These are phyloP conservation scores for Temnopleurus reevesii DNA, from an alignment of 53 echinoderm and acorn worm species.

Conservation along the genomic window DNA sequence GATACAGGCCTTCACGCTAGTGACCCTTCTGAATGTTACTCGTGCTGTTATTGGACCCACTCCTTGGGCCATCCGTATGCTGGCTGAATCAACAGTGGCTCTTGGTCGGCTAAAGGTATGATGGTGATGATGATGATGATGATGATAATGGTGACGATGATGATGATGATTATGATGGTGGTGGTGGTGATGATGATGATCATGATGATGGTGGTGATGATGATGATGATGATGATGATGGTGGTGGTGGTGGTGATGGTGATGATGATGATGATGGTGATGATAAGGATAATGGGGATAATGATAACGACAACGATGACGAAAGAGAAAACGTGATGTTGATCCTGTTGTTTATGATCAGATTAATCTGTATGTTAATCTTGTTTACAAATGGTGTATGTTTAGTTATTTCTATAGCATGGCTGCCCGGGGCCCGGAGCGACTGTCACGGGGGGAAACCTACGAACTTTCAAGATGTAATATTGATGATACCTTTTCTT, in stretches of 20 bases:
- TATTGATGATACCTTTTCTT: no score
- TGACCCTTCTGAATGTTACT: slow-evolving; percentile 66
- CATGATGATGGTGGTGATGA: background rate
- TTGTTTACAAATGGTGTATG: no score
- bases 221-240: background rate
- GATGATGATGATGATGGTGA: background rate
- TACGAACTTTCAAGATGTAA: no score
- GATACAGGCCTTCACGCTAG: slow-evolving; percentile 73
- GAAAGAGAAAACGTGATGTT: background rate
- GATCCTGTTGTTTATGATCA: no score
- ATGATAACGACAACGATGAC: background rate
- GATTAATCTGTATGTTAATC: no score
- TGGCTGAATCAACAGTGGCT: slow-evolving; percentile 70
- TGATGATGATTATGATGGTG: background rate
- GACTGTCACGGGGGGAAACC: no score
- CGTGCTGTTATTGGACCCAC: slow-evolving; percentile 74
- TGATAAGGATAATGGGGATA: background rate
- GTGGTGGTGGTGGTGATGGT: background rate
- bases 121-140: background rate
- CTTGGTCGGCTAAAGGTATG: slow-evolving; percentile 40
- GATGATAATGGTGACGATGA: background rate
- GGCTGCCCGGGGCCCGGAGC: no score
- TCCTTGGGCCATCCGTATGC: slow-evolving; percentile 69
- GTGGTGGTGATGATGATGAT: background rate
- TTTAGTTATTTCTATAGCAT: no score